These are phyloP conservation scores for Stenoptilia bipunctidactyla DNA, from an alignment of 2,888 invertebrate genomes.

Conservation along the genomic window DNA sequence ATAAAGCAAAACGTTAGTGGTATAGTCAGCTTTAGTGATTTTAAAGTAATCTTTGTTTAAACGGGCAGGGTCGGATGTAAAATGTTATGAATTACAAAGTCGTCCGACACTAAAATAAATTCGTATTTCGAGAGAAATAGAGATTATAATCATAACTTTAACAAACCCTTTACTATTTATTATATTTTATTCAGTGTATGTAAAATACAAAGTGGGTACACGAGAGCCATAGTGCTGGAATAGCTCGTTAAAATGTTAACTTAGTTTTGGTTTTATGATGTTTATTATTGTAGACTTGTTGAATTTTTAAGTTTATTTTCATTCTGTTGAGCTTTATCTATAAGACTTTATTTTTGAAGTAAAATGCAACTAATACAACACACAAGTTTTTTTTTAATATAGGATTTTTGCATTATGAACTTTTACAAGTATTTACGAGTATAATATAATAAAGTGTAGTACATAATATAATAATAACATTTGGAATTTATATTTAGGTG, in stretches of 20 bases:
- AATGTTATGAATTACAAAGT: slow-evolving; percentile 33
- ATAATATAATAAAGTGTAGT: no score
- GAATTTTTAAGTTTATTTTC: no score
- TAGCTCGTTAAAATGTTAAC: background rate
- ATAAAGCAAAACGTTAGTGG: slow-evolving; percentile 27
- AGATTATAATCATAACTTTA: slow-evolving; percentile 23
- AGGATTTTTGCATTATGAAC: no score
- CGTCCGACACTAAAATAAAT: slow-evolving; percentile 12
- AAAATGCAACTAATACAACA: no score
- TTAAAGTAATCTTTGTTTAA: slow-evolving; percentile 32
- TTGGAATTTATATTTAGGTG: no score
- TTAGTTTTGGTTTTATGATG: slow-evolving; percentile 1
- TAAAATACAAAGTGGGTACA: no score
- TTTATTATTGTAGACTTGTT: background rate
- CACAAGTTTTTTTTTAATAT: no score
- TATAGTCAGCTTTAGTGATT: slow-evolving; percentile 28
- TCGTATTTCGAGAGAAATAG: slow-evolving; percentile 30
- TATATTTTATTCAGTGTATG: slow-evolving; percentile 25
- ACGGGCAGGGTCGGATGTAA: slow-evolving; percentile 32
- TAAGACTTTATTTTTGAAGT: no score
- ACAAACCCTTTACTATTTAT: slow-evolving; percentile 25
- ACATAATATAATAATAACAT: no score
- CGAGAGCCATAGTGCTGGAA: background rate
- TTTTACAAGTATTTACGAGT: no score
- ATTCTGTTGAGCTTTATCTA: no score